Evolutionary conservation across 1,140 invertebrate species (phyloP).

Genomic region (Cheumatopsyche charites): DNA sequence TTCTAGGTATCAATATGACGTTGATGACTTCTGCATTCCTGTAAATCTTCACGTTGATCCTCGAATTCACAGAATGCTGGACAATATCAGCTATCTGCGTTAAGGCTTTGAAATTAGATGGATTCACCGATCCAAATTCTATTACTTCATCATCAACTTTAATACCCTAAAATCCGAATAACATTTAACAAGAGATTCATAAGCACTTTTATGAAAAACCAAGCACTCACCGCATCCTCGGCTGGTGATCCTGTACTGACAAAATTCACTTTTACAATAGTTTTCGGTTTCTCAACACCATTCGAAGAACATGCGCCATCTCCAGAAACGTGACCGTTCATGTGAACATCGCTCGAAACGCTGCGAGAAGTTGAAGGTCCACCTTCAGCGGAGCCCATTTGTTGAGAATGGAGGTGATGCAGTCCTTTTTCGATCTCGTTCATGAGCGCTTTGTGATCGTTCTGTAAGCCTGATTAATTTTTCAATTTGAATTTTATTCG

Average conservation of each 20-base stretch:
- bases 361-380: neutral
- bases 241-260: constrained; percentile 83
- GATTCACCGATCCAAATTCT: constrained; percentile 83
- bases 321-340: constrained; percentile 32
- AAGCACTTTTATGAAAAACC: too few relatives aligned
- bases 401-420: constrained; percentile 60
- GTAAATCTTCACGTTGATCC: constrained; percentile 67
- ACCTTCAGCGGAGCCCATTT: constrained; percentile 44
- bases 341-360: neutral
- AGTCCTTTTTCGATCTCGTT: constrained; percentile 81
- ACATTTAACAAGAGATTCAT: too few relatives aligned
- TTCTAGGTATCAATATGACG: constrained; percentile 68
- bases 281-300: constrained; percentile 48
- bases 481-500: neutral
- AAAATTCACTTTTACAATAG: constrained; percentile 75
- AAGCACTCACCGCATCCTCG: constrained; percentile 75
- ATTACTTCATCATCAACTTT: constrained; percentile 74
- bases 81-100: constrained; percentile 74
- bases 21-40: constrained; percentile 61
- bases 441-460: constrained; percentile 88
- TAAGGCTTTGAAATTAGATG: constrained; percentile 74
- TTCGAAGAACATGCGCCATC: constrained; percentile 22
- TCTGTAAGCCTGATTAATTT: constrained; percentile 75
- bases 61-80: constrained; percentile 72
- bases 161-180: constrained; percentile 74